Base-by-base conservation (phyloP, 2,888 invertebrate genomes). In the Dolomedes plantarius region DNA sequence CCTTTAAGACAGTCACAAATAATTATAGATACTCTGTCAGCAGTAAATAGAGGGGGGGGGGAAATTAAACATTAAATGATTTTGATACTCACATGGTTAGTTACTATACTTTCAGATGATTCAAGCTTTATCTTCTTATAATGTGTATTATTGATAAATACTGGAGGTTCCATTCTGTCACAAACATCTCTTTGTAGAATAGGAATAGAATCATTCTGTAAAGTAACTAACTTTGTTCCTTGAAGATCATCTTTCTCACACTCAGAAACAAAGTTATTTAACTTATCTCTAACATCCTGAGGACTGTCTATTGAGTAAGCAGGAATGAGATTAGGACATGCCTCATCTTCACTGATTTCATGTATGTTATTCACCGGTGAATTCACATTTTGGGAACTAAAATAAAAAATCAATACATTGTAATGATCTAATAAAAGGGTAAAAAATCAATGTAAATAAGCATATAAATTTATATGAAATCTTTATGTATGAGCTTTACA, bases 11-110 rank as follows among this genome's bases (percentile, higher is more conserved):
- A n/a, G n/a, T n/a, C n/a, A n/a, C n/a, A n/a, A n/a, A n/a, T n/a
- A n/a, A n/a, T n/a, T n/a, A n/a, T n/a, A n/a, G n/a, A n/a, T n/a
- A n/a, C n/a, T n/a, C n/a, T n/a, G n/a, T n/a, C n/a, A n/a, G n/a
- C n/a, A n/a, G n/a, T n/a, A n/a, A n/a, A n/a, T n/a, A n/a, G n/a
- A n/a, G n/a, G n/a, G n/a, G n/a, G n/a, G n/a, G n/a, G n/a, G n/a
- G n/a, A n/a, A n/a, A n/a, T n/a, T n/a, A n/a, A n/a, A n/a, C n/a
- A n/a, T n/a, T n/a, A n/a, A n/a, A n/a, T n/a, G n/a, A n/a, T n/a
- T n/a, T n/a, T n/a, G n/a, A n/a, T n/a, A 71, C 83, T 77, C 68
- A 85, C 83, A 73, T 85, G 77, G 31, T 62, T 77, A n/a, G 67
- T 29, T 1, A 62, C 39, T 27, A 67, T 56, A 0, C 72, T 31